phyloP scores from a whole-genome alignment of 2,113 vertebrate genomes.

The Sturnus vulgaris region DNA sequence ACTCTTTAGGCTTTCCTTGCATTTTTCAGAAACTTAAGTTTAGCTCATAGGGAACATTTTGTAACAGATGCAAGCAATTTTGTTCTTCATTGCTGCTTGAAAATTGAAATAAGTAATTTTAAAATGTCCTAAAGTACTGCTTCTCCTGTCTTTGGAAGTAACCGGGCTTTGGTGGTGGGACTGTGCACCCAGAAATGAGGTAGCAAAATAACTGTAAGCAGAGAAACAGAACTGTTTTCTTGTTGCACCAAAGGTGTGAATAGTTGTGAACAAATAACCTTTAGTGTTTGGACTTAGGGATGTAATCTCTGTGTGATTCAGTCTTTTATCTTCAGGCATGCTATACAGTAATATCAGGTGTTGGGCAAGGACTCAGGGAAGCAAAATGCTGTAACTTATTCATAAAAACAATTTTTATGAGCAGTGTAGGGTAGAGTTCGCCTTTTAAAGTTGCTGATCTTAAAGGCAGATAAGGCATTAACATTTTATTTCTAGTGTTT shows the following conservation, averaged over 20 bases:
- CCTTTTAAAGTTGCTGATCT: not conserved
- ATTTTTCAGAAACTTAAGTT: not conserved
- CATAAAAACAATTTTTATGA: not conserved
- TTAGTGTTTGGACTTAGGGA: not conserved
- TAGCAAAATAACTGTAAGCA: not conserved
- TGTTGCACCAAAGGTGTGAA: not conserved
- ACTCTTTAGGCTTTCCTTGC: not conserved
- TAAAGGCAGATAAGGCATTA: not conserved
- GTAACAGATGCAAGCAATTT: not conserved
- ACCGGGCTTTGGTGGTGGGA: not conserved
- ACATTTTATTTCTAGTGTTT: not conserved
- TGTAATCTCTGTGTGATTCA: not conserved
- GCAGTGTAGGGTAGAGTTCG: not conserved
- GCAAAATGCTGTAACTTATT: not conserved
- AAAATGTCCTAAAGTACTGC: not conserved
- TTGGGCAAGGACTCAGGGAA: not conserved
- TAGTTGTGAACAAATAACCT: not conserved
- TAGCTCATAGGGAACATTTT: not conserved
- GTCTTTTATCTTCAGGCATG: rapidly evolving
- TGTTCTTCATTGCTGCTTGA: not conserved
- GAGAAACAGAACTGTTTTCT: not conserved
- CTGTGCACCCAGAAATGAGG: not conserved
- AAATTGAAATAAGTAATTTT: not conserved
- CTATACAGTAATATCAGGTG: too few species aligned
- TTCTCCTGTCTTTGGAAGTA: not conserved